A percentile compares a stretch with the other conserved stretches of the same genome.
These are phyloP conservation scores for Bujurquina vittata DNA, from an alignment of 2,113 vertebrate genomes.

Conservation along the genomic window DNA sequence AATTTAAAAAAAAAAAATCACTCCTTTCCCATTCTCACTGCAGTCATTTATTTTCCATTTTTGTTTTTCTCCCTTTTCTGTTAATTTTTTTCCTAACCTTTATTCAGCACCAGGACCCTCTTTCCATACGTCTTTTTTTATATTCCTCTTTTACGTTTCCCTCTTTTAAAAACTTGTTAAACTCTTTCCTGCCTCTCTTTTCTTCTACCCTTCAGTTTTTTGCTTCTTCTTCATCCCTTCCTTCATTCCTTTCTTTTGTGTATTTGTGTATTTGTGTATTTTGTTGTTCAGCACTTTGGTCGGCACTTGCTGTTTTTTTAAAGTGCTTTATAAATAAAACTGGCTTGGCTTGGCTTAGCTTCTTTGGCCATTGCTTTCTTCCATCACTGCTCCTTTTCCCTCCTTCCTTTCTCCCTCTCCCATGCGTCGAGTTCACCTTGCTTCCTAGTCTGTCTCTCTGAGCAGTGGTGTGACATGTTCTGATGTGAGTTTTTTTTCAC, in stretches of 20 bases:
- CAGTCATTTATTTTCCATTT: not conserved
- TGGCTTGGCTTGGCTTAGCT: no score
- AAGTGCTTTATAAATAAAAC: no score
- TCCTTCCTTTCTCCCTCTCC: not conserved
- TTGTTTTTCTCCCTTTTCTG: not conserved
- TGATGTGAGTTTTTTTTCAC: slow-evolving; percentile 10
- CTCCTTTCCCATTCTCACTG: not conserved
- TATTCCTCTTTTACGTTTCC: not conserved
- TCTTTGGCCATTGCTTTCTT: not conserved
- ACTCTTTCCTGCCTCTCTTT: not conserved
- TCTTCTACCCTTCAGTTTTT: not conserved
- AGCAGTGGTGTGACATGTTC: slow-evolving; percentile 4
- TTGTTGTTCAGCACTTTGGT: no score
- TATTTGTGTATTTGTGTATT: no score
- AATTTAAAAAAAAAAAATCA: no score
- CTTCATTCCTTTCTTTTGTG: not conserved
- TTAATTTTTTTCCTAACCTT: not conserved
- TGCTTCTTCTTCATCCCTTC: not conserved
- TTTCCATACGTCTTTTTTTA: not conserved
- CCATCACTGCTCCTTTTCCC: not conserved
- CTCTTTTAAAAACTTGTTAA: not conserved
- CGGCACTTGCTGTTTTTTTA: no score
- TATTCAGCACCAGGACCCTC: not conserved
- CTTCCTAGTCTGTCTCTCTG: not conserved
- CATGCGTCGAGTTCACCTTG: not conserved